Percentiles rank a stretch among this genome's conserved stretches.
Evolutionary conservation across 2,797 vertebrate species (phyloP).

Genomic region (Spea hammondii): DNA sequence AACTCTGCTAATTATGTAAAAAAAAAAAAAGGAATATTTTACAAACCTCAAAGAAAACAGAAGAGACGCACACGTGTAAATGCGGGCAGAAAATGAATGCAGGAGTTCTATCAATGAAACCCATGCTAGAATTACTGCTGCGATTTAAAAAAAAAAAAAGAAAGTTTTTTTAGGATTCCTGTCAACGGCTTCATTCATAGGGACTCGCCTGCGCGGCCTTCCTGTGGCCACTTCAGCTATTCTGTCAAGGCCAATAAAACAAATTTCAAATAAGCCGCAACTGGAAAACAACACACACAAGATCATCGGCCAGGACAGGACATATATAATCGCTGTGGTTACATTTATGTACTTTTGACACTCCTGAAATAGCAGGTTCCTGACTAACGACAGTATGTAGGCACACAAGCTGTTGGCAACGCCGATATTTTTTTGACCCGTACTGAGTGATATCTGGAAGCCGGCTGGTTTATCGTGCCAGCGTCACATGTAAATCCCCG

Average conservation of each 20-base stretch:
- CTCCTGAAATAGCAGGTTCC: slow-evolving; percentile 32
- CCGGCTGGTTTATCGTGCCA: slow-evolving; percentile 26
- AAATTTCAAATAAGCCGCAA: slow-evolving; percentile 34
- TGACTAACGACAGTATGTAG: slow-evolving; percentile 25
- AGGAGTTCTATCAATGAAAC: neutral
- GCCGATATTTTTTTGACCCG: slow-evolving; percentile 29
- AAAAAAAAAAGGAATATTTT: neutral
- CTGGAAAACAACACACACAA: slow-evolving; percentile 29
- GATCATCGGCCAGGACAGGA: slow-evolving; percentile 15
- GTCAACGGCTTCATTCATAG: slow-evolving; percentile 23
- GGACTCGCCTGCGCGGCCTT: slow-evolving; percentile 4
- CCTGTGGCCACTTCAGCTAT: slow-evolving; percentile 24
- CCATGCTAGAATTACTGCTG: neutral
- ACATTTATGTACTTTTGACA: slow-evolving; percentile 26
- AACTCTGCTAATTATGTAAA: too few relatives aligned
- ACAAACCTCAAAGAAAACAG: slow-evolving; percentile 1
- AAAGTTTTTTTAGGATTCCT: slow-evolving; percentile 15
- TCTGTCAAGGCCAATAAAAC: slow-evolving; percentile 36
- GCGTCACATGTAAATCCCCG: slow-evolving; percentile 19
- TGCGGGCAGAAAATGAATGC: neutral
- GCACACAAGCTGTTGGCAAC: slow-evolving; percentile 21
- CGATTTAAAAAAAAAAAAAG: neutral
- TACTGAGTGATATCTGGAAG: slow-evolving; percentile 28
- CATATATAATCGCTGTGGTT: slow-evolving; percentile 37
- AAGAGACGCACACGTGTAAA: neutral